Evolutionary conservation across 2,113 vertebrate species (phyloP).

Genomic region (Elephantulus edwardii): DNA sequence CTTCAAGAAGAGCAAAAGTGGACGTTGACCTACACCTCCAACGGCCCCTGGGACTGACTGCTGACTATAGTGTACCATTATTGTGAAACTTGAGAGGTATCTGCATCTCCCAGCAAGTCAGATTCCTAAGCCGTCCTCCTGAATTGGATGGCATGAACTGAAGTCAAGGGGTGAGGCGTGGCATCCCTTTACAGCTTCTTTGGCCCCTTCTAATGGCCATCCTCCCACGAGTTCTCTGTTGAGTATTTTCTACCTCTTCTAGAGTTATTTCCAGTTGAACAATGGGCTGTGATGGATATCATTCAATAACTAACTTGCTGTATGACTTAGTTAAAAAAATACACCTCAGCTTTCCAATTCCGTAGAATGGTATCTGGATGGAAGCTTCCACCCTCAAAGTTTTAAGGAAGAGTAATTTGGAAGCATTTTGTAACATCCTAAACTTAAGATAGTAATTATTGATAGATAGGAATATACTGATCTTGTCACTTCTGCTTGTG

Average conservation of each 20-base stretch:
- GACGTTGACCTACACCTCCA: not conserved
- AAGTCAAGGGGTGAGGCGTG: not conserved
- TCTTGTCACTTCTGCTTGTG: too few species aligned
- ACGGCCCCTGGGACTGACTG: not conserved
- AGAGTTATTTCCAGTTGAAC: not conserved
- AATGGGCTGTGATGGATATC: too few species aligned
- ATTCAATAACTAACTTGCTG: not conserved
- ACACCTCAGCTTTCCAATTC: not conserved
- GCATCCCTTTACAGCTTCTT: not conserved
- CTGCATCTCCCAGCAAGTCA: not conserved
- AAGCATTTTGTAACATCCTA: not conserved
- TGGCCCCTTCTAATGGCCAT: not conserved
- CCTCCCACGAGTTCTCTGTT: not conserved
- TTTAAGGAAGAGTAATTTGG: not conserved
- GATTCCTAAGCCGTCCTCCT: not conserved
- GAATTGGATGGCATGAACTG: not conserved
- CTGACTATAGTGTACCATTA: not conserved
- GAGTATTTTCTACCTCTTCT: not conserved
- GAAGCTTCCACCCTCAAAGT: not conserved
- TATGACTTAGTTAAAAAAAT: not conserved
- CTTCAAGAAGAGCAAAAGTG: not conserved
- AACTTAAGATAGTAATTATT: not conserved
- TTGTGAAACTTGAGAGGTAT: not conserved
- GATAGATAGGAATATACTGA: not conserved
- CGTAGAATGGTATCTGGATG: not conserved